Percentiles rank a stretch among this genome's conserved stretches.
Conservation (phyloP, 2,797 vertebrate genomes). For the Alauda arvensis region DNA sequence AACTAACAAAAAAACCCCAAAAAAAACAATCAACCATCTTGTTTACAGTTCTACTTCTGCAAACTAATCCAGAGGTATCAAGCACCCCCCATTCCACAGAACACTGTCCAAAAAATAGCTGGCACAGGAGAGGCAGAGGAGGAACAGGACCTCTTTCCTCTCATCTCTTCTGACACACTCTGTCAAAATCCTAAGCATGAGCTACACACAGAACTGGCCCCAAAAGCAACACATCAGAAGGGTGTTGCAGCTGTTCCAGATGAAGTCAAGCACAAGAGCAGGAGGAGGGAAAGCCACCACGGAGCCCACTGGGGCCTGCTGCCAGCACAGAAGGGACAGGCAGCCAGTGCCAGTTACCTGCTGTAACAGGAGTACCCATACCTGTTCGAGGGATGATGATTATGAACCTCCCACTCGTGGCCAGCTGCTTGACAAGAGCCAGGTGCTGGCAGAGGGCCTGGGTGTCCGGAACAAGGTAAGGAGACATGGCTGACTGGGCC, state of each 20-base stretch:
- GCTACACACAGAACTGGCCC: neutral
- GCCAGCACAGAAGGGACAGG: neutral
- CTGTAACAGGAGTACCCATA: slow-evolving; percentile 15
- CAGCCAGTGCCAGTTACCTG: fast-evolving
- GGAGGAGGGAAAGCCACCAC: neutral
- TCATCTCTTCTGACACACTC: neutral
- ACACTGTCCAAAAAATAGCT: neutral
- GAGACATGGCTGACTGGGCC: slow-evolving; percentile 94
- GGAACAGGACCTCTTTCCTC: neutral
- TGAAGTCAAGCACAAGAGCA: neutral
- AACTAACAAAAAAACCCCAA: slow-evolving; percentile 67
- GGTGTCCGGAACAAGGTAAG: slow-evolving; percentile 93
- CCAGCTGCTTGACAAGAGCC: slow-evolving; percentile 85
- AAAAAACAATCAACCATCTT: neutral
- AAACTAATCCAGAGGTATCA: neutral
- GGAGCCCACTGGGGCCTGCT: neutral
- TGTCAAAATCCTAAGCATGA: neutral
- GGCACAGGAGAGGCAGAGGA: neutral
- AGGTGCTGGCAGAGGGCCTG: slow-evolving; percentile 93
- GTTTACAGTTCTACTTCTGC: neutral
- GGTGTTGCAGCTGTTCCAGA: neutral
- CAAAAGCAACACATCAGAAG: neutral
- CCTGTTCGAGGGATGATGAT: slow-evolving; percentile 95
- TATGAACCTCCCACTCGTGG: slow-evolving; percentile 91
- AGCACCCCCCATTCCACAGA: neutral